A percentile compares a stretch with the other conserved stretches of the same genome.
Conservation (phyloP, 2,797 vertebrate genomes). For the Cephalopachus bancanus region DNA sequence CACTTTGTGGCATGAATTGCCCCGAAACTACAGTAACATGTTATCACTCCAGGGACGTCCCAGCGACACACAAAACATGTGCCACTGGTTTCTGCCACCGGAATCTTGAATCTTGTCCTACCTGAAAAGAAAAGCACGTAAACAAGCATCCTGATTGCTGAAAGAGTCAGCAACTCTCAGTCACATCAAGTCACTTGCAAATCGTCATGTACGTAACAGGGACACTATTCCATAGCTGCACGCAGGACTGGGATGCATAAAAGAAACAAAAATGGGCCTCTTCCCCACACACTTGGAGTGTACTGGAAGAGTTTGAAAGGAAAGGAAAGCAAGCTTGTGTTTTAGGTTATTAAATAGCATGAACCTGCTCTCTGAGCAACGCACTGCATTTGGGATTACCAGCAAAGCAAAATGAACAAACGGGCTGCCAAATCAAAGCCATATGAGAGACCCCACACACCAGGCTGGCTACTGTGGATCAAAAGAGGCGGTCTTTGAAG, state of each 20-base stretch:
- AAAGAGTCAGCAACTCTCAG: constrained; percentile 11
- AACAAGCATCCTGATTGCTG: not conserved
- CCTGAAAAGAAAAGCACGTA: not conserved
- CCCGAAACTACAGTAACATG: not conserved
- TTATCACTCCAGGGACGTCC: not conserved
- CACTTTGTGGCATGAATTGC: not conserved
- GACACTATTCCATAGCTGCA: not conserved
- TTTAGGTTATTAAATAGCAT: constrained; percentile 52
- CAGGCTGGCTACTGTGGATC: constrained; percentile 34
- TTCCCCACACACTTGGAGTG: not conserved
- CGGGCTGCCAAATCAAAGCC: constrained; percentile 61
- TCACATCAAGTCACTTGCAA: constrained; percentile 8
- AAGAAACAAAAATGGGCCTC: not conserved
- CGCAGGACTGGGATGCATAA: not conserved
- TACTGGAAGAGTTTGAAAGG: not conserved
- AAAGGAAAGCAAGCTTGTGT: constrained; percentile 13
- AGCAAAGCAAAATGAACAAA: constrained; percentile 66
- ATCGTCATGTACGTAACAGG: not conserved
- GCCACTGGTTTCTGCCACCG: not conserved
- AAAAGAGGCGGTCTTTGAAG: constrained; percentile 79
- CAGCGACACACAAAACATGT: not conserved
- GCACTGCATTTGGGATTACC: constrained; percentile 52
- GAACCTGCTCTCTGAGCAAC: constrained; percentile 7
- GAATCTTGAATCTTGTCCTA: not conserved
- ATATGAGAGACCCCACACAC: constrained; percentile 16